Evolutionary conservation across 2,113 vertebrate species (phyloP).

Genomic region (Chauna torquata): DNA sequence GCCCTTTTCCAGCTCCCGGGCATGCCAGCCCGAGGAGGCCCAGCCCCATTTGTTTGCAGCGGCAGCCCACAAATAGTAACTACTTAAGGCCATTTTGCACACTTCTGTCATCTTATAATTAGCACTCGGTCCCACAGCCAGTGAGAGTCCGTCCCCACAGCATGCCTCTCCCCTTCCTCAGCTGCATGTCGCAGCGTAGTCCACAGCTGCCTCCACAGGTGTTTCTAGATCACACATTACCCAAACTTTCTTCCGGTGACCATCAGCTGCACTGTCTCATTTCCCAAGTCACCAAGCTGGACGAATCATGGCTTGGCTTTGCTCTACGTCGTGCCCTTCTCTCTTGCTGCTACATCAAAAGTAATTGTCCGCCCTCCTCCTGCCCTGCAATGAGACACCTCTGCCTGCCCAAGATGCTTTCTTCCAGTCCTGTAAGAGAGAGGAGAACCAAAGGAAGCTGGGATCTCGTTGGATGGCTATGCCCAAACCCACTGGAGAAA

Average conservation of each 20-base stretch:
- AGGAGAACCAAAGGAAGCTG: neutral
- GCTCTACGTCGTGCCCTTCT: neutral
- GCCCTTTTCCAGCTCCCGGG: neutral
- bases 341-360: fast-evolving
- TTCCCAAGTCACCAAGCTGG: neutral
- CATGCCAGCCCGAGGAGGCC: neutral
- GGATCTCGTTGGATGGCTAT: neutral
- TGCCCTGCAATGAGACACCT: neutral
- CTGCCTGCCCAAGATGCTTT: neutral
- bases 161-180: neutral
- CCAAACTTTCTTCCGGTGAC: neutral
- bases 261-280: neutral
- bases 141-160: neutral
- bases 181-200: neutral
- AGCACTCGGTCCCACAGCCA: neutral
- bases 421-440: neutral
- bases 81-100: neutral
- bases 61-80: neutral
- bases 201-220: neutral
- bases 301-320: neutral
- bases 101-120: neutral
- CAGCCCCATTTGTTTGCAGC: neutral
- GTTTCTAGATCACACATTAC: neutral
- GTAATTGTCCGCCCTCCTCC: neutral
- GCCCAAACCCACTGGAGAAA: neutral